A percentile compares a stretch with the other conserved stretches of the same genome.
Conservation (phyloP, 2,113 vertebrate genomes). For the Lycaon pictus region DNA sequence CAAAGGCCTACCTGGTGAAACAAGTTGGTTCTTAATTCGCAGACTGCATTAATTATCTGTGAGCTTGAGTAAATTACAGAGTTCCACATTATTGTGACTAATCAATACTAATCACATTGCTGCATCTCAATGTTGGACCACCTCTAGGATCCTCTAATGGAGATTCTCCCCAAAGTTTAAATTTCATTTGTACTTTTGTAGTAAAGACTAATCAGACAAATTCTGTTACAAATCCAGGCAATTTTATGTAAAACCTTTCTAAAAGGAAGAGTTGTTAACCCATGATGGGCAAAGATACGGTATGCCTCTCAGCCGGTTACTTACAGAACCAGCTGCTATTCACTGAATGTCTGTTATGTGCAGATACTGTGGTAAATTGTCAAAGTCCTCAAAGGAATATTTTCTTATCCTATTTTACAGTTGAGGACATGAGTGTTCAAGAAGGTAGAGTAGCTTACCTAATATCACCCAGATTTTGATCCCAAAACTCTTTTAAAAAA, state of each 20-base stretch:
- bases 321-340: neutral
- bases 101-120: neutral
- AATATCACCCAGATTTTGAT: neutral
- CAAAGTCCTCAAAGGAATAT: neutral
- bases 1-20: neutral
- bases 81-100: neutral
- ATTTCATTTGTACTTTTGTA: conserved; percentile 22
- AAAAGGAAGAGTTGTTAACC: neutral
- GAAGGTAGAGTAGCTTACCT: neutral
- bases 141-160: neutral
- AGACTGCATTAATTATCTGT: conserved; percentile 34
- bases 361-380: neutral
- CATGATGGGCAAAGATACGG: neutral
- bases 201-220: neutral
- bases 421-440: neutral
- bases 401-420: neutral
- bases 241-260: neutral
- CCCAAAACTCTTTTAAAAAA: neutral
- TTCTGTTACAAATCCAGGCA: neutral
- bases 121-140: neutral
- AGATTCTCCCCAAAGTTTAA: conserved; percentile 5
- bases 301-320: neutral
- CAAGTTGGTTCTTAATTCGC: neutral
- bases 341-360: neutral
- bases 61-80: neutral